These are phyloP conservation scores for Bubo bubo DNA, from an alignment of 2,113 vertebrate genomes.

Conservation along the genomic window DNA sequence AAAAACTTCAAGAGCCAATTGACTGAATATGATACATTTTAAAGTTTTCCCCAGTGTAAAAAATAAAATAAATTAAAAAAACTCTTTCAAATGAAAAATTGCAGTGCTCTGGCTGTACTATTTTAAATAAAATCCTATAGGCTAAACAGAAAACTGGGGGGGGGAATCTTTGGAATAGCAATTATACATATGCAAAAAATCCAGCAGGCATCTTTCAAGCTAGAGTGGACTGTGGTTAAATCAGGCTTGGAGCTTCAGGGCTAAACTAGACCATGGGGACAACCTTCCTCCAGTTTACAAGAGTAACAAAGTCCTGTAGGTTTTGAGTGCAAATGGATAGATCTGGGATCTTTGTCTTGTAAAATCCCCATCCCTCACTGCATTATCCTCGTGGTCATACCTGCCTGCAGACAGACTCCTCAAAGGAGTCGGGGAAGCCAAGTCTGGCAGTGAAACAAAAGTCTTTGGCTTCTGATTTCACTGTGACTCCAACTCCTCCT, in stretches of 20 bases:
- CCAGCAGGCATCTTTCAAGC: background rate
- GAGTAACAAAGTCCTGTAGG: background rate
- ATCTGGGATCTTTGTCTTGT: background rate
- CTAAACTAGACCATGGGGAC: background rate
- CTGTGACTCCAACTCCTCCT: background rate
- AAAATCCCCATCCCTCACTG: background rate
- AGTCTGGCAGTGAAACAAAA: background rate
- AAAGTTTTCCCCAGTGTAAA: background rate
- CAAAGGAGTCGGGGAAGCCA: background rate
- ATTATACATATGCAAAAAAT: background rate
- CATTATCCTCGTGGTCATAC: background rate
- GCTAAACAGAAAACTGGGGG: background rate
- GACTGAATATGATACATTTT: constrained; percentile 11
- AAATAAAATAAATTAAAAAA: background rate
- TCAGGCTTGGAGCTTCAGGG: background rate
- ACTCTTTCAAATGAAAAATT: background rate
- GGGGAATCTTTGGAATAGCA: background rate
- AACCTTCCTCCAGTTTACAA: background rate
- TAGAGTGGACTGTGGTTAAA: background rate
- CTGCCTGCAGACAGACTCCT: background rate
- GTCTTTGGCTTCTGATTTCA: background rate
- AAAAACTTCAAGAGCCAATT: background rate
- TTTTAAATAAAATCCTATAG: constrained; percentile 11
- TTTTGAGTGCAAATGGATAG: background rate
- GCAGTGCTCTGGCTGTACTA: background rate